Evolutionary conservation across 2,888 invertebrate genomes (phyloP), one percentile per base, ranked within the genome.

Genomic region (Aquatica leii): DNA sequence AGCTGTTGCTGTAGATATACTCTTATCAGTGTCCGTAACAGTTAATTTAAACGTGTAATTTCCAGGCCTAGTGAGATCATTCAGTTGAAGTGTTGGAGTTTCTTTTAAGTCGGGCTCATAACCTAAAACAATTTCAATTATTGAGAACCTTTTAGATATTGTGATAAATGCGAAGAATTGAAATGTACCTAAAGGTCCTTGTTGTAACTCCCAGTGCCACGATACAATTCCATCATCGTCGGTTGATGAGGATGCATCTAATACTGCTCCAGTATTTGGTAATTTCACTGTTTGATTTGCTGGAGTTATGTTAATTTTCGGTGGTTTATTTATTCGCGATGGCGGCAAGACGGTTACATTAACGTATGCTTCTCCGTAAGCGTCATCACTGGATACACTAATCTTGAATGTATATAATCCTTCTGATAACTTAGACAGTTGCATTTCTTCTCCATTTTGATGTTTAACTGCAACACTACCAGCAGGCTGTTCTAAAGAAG

Each of bases 201-300:
- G 90, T 34, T 93, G 92, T 31, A 95, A 83, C 80, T 97, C 96
- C 97, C 97, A 98, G 77, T 93, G 93, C 89, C 94, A 97, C 0
- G 89, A 88, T 69, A 90, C 87, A 67, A 97, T 94, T 65, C 89
- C 90, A 76, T 93, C 93, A 76, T 97, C 96, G 71, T 93, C 92
- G 77, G 76, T 81, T 0, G 79, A 78, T 6, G 81, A 77, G 1
- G 87, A 86, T 41, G 90, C 97, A 80, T 97, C 97, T 21, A 98
- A 85, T 21, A 97, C 93, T 0, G 95, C 94, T 43, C 91, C 92
- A 0, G 92, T 92, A 72, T 94, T 97, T 0, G 97, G 96, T 69
- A 94, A 84, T 74, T 95, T 94, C 5, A 98, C 93, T 6, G 90
- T 91, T 81, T 95, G 95, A 35, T 90, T 86, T 1, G 90, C 86